Percentiles rank a stretch among this genome's conserved stretches.
phyloP scores from a whole-genome alignment of 1,140 invertebrate species.

The Platorchestia sp. region DNA sequence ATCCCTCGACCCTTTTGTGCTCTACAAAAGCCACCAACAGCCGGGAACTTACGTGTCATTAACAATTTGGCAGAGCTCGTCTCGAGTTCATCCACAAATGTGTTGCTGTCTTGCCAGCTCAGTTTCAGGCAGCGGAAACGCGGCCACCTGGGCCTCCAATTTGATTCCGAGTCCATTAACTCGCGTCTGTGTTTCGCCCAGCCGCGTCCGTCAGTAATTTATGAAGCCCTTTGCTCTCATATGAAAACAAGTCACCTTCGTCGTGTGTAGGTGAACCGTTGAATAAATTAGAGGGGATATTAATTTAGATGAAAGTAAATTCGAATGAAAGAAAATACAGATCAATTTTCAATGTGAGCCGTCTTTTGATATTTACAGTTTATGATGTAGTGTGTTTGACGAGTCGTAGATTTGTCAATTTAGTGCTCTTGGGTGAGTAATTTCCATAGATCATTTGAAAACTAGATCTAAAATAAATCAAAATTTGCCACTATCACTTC shows the following conservation, averaged over 20 bases:
- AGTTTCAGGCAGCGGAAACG: not conserved
- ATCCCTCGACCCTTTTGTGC: not conserved
- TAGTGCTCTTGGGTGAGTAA: too few relatives aligned
- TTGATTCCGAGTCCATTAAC: not conserved
- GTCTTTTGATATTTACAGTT: too few relatives aligned
- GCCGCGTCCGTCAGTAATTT: not conserved
- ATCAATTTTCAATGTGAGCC: too few relatives aligned
- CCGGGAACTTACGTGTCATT: not conserved
- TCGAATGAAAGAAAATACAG: too few relatives aligned
- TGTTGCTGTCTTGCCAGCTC: not conserved
- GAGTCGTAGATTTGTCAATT: too few relatives aligned
- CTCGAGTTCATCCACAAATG: not conserved
- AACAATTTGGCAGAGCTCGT: not conserved
- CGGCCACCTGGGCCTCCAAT: not conserved
- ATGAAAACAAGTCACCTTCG: not conserved
- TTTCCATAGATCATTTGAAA: too few relatives aligned
- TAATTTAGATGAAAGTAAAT: too few relatives aligned
- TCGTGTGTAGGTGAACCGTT: too few relatives aligned
- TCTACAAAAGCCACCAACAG: not conserved
- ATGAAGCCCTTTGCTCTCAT: not conserved
- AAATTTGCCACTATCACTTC: too few relatives aligned
- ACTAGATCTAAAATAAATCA: too few relatives aligned
- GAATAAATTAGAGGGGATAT: too few relatives aligned
- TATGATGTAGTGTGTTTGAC: too few relatives aligned
- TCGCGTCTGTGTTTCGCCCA: not conserved